Evolutionary conservation across 2,888 invertebrate species (phyloP), one percentile per base, ranked within the genome.

Genomic region (Stenurella melanura): DNA sequence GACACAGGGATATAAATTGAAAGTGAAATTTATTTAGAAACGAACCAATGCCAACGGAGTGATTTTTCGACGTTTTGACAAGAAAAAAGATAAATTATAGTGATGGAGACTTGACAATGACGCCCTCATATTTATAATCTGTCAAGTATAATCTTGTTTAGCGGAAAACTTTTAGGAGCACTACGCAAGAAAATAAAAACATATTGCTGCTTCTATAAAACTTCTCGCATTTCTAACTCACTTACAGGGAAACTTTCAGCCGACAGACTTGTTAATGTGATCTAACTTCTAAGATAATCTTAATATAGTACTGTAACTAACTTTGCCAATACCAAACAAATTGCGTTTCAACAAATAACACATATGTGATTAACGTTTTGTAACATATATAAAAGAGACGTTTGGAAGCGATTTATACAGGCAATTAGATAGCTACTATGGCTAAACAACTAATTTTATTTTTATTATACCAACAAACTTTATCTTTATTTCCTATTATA

Each of bases 141-240:
- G 78, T 82, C 72, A 76, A 78, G 80, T 81, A 75, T 78, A 80
- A 82, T 81, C 79, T 80, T 69, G 77, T 80, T 77, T 74, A 78
- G 75, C 34, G 18, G 50, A 30, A 63, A 75, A 70, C 54, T 64
- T 61, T 76, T 71, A 71, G 61, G 50, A 42, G 12, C 61, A 21
- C 75, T 60, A 75, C 73, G 71, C 67, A 74, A 18, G 72, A 50
- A 74, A 75, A 78, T 74, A 79, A 73, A 78, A 78, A 80, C 80
- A 78, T 82, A 81, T 82, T 78, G 79, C 78, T 79, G 63, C 64
- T 69, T 67, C 68, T 54, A 67, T 66, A 73, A 73, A 79, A 78
- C 77, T 79, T 77, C 60, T 73, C 74, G 63, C 72, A 68, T 80
- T 76, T 77, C 72, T 77, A 68, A 54, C 58, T 61, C 74, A 76